Base-by-base conservation (phyloP, 1,140 invertebrate species). In the Cydia splendana region DNA sequence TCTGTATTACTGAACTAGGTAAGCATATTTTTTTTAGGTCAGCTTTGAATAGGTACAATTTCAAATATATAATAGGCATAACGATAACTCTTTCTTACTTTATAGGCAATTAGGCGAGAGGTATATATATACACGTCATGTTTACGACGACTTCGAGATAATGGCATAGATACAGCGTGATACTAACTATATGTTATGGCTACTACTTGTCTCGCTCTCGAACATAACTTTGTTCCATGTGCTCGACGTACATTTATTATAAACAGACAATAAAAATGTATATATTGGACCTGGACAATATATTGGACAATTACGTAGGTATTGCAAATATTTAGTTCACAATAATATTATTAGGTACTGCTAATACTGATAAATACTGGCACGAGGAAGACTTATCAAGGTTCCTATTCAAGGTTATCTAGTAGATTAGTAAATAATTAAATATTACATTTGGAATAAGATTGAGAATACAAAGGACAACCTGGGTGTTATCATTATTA, bases 31-130 rank as follows among this genome's bases (percentile, higher is more conserved):
- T 24, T 62, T 62, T 62, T 62, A 62, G 57, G 57, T 62, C 57
- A 62, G 57, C 57, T 62, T 4, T 2, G 15, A 24, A 10, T 53
- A 53, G 51, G 15, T 62, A 62, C 57, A 20, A 24, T 62, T 24
- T 53, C 51, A 53, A 53, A 53, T n/a, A n/a, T 18, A 53, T 53
- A 53, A 53, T 53, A 53, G 51, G 51, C 51, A 53, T 53, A 53
- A 53, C 51, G 18, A 62, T 62, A 20, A 62, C 57, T 62, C 20
- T 62, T 62, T 24, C 20, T 62, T 62, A 62, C 15, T n/a, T 62
- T 62, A 62, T 24, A 62, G 57, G 20, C 57, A 62, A 62, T 62
- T 62, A 62, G 57, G 57, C 57, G 20, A 20, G 57, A n/a, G n/a
- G n/a, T 6, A 57, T 9, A 20, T 62, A 62, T 62, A 9, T 62